Percentiles rank a stretch among this genome's conserved stretches.
phyloP scores from a whole-genome alignment of 2,113 vertebrate genomes.

The Chaetodon trifascialis region DNA sequence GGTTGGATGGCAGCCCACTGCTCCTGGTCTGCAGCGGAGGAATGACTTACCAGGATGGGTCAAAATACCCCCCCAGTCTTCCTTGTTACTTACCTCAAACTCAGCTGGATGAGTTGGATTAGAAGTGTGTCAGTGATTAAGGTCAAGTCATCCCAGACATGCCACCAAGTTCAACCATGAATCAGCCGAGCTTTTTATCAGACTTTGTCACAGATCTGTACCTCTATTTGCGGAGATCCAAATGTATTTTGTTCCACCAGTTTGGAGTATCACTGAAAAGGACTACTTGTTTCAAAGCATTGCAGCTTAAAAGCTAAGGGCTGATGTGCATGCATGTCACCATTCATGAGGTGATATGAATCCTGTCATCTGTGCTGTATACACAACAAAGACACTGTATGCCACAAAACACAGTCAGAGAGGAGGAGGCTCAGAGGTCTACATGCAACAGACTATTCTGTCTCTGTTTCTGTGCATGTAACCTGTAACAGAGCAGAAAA shows the following conservation, averaged over 20 bases:
- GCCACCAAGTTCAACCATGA: background rate
- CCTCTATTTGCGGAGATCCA: background rate
- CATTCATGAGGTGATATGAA: slow-evolving; percentile 19
- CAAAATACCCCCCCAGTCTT: no score
- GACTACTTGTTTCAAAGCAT: background rate
- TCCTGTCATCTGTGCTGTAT: slow-evolving; percentile 28
- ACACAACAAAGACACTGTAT: slow-evolving; percentile 65
- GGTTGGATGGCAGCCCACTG: no score
- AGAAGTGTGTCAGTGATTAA: background rate
- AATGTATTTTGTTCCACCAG: background rate
- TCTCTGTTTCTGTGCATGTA: background rate
- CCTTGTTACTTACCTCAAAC: background rate
- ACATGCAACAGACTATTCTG: background rate
- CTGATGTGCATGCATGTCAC: slow-evolving; percentile 7
- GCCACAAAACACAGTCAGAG: slow-evolving; percentile 47
- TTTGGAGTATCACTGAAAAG: background rate
- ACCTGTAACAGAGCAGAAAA: background rate
- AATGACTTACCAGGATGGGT: no score
- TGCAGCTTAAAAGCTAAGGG: background rate
- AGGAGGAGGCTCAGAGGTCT: background rate
- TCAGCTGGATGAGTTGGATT: background rate
- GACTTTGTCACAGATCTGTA: no score
- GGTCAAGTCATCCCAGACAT: background rate
- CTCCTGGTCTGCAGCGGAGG: no score
- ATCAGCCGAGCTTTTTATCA: no score